A percentile compares a stretch with the other conserved stretches of the same genome.
phyloP scores from a whole-genome alignment of 1,140 invertebrate genomes.

The Chionoecetes opilio region DNA sequence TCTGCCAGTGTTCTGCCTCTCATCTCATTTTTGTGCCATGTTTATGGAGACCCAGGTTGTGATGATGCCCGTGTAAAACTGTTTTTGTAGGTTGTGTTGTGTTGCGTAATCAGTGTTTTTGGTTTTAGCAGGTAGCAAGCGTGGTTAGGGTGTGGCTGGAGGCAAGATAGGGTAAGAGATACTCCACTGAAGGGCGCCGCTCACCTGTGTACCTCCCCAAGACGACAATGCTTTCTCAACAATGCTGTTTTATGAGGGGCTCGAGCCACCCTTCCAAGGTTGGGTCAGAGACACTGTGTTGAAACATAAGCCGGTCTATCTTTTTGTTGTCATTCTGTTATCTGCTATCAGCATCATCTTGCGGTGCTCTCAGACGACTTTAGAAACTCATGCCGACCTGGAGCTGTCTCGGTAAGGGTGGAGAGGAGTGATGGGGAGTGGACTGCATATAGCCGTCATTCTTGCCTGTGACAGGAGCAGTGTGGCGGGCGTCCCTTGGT shows the following conservation, averaged over 20 bases:
- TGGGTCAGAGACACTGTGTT: constrained; percentile 33
- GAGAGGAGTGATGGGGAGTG: background rate
- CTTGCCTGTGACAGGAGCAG: background rate
- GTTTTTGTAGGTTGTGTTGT: background rate
- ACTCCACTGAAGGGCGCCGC: background rate
- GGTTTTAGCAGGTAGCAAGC: background rate
- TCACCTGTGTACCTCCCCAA: constrained; percentile 29
- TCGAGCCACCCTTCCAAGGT: constrained; percentile 20
- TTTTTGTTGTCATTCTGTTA: constrained; percentile 23
- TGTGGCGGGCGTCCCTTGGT: background rate
- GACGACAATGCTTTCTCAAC: constrained; percentile 52
- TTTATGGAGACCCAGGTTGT: background rate
- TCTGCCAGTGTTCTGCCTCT: background rate
- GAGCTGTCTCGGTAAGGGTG: background rate
- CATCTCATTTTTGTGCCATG: background rate
- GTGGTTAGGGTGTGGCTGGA: constrained; percentile 39
- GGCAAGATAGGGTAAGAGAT: constrained; percentile 8
- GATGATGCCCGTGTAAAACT: background rate
- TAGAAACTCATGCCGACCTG: background rate
- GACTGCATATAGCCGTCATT: background rate
- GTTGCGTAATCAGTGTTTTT: constrained; percentile 28
- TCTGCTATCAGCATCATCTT: constrained; percentile 3
- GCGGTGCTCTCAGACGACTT: background rate
- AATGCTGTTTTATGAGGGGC: constrained; percentile 42
- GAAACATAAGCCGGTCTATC: constrained; percentile 40